Percentiles rank a stretch among this genome's conserved stretches.
Evolutionary conservation across 2,797 vertebrate genomes (phyloP).

Genomic region (Tokudaia tokunoshimensis): DNA sequence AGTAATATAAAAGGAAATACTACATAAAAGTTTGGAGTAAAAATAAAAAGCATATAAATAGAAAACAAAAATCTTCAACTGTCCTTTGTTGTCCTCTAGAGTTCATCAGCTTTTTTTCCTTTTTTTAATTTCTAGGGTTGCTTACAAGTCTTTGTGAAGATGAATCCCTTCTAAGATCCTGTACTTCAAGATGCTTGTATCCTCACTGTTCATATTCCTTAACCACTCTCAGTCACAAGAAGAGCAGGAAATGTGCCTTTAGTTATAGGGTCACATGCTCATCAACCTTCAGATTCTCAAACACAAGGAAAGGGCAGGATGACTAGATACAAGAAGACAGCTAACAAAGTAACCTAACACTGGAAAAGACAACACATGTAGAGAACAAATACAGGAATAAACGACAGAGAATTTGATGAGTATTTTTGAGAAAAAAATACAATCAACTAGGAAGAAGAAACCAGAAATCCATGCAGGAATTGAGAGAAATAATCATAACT

Average conservation of each 20-base stretch:
- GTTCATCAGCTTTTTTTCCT: not conserved
- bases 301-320: not conserved
- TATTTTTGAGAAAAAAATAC: slow-evolving; percentile 38
- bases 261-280: not conserved
- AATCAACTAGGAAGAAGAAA: slow-evolving; percentile 46
- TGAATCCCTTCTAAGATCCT: not conserved
- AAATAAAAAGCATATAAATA: not conserved
- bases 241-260: not conserved
- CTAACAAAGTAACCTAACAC: slow-evolving; percentile 28
- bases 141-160: not conserved
- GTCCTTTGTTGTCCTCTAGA: not conserved
- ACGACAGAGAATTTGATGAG: slow-evolving; percentile 27
- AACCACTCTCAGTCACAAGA: not conserved
- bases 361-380: slow-evolving; percentile 1
- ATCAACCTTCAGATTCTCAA: not conserved
- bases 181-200: not conserved
- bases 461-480: slow-evolving; percentile 32
- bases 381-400: slow-evolving; percentile 4
- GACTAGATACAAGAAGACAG: not conserved
- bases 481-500: slow-evolving; percentile 43
- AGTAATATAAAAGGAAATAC: slow-evolving; percentile 21
- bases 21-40: not conserved
- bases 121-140: not conserved
- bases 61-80: not conserved
- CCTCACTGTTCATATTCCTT: not conserved